These are phyloP conservation scores for Chanos chanos DNA, from an alignment of 2,797 vertebrate species.

Conservation along the genomic window DNA sequence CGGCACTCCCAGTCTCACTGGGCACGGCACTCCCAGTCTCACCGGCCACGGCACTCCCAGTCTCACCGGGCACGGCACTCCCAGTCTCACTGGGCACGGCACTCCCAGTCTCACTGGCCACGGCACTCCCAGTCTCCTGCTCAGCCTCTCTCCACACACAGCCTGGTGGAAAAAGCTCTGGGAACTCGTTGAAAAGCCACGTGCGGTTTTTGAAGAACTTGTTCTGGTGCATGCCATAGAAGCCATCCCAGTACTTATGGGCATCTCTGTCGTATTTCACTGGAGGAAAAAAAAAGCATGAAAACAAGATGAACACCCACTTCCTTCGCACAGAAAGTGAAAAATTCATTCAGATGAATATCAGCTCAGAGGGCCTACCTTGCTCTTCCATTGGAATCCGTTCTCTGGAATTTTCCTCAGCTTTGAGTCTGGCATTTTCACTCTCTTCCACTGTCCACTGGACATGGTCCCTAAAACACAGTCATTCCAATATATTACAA, in stretches of 20 bases:
- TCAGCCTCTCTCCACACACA: slow-evolving; percentile 7
- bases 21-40: background rate
- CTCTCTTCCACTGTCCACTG: slow-evolving; percentile 86
- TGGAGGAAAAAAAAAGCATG: too few species aligned
- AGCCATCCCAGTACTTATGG: slow-evolving; percentile 82
- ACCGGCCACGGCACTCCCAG: background rate
- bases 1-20: background rate
- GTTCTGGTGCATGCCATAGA: slow-evolving; percentile 84
- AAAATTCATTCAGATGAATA: background rate
- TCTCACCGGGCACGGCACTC: background rate
- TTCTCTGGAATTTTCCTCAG: slow-evolving; percentile 77
- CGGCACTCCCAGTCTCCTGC: slow-evolving; percentile 6
- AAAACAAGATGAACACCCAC: too few species aligned
- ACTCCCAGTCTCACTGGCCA: background rate
- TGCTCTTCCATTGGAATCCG: slow-evolving; percentile 73
- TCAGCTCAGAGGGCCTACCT: slow-evolving; percentile 59
- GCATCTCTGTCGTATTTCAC: slow-evolving; percentile 83
- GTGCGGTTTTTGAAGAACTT: slow-evolving; percentile 93
- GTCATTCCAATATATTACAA: slow-evolving; percentile 1
- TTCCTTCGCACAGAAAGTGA: too few species aligned
- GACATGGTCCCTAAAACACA: slow-evolving; percentile 82
- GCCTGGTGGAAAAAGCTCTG: slow-evolving; percentile 80
- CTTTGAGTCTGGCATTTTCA: slow-evolving; percentile 72
- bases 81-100: background rate
- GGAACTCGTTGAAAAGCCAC: slow-evolving; percentile 85